Base-by-base conservation (phyloP, 2,888 invertebrate species). In the Meandrusa payeni region DNA sequence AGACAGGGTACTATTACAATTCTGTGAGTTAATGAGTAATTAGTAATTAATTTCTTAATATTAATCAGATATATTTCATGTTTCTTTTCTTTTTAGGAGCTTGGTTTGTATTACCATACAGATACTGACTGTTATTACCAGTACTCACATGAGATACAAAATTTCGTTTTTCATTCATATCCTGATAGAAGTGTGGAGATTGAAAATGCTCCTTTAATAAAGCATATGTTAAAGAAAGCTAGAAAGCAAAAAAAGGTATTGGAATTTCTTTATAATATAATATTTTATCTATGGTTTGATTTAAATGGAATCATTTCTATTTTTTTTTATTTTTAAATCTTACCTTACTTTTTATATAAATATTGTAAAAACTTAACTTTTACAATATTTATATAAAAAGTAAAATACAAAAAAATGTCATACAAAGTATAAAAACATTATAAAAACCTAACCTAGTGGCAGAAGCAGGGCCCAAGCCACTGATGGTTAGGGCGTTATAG, bases 1-100 rank as follows among this genome's bases (percentile, higher is more conserved):
- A 92, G 62, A 93, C 95, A 54, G 96, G 96, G 48, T 97, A 95
- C 80, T 97, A 97, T 81, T 97, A 96, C 69, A 95, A 96, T 87
- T 91, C 95, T 56, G 96, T 95, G 89, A 87, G 90, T 88, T 50
- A 38, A 34, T 26, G 12, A 9, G 4, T 5, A 12, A 1, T 36
- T 29, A 22, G 10, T 20, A n/a, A 7, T 17, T 19, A 34, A 11
- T 6, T 23, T 10, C 22, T 19, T 22, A 20, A 12, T 32, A 13
- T 12, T 12, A 37, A 27, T 17, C 9, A 13, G n/a, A 5, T 12
- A 3, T 19, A 11, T 17, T 20, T 5, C 3, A 22, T 22, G 2
- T 2, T 22, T 22, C 7, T 24, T 23, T 17, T 31, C n/a, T 55
- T 61, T 27, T 64, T 3, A 97, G 97, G 94, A 94, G 70, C 91